A percentile compares a stretch with the other conserved stretches of the same genome.
These are phyloP conservation scores for Ameiurus melas DNA, from an alignment of 2,113 vertebrate genomes.

Conservation along the genomic window DNA sequence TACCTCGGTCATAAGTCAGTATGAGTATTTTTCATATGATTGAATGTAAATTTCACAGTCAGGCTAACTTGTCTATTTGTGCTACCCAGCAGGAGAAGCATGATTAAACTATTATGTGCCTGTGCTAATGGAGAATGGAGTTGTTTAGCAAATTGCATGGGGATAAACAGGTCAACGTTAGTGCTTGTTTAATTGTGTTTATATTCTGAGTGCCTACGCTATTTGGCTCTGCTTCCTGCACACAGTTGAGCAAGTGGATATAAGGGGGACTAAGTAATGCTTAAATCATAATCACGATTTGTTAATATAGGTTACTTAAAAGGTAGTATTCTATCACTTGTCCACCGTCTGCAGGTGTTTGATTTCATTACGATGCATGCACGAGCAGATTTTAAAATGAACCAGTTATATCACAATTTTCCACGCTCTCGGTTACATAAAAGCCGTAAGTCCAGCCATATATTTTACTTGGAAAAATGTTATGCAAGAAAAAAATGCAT, in stretches of 20 bases:
- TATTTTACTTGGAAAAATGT: background rate
- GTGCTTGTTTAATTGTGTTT: background rate
- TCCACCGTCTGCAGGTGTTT: background rate
- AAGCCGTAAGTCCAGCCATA: background rate
- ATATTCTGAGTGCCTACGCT: background rate
- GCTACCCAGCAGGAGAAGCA: background rate
- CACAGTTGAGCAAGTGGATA: background rate
- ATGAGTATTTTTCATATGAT: background rate
- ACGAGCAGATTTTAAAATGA: background rate
- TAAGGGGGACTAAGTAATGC: background rate
- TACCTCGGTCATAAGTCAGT: background rate
- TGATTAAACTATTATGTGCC: background rate
- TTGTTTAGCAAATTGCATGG: slow-evolving; percentile 3
- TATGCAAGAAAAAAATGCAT: background rate
- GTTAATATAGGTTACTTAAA: background rate
- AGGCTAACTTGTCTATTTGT: background rate
- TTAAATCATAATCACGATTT: background rate
- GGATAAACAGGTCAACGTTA: background rate
- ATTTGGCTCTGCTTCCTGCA: background rate
- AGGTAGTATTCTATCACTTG: background rate
- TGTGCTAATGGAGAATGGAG: background rate
- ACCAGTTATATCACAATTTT: background rate
- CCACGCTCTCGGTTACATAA: background rate
- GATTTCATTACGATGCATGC: background rate
- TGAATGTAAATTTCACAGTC: background rate